Percentiles rank a stretch among this genome's conserved stretches.
Conservation (phyloP, 1,140 invertebrate genomes). For the Drosophila azteca region DNA sequence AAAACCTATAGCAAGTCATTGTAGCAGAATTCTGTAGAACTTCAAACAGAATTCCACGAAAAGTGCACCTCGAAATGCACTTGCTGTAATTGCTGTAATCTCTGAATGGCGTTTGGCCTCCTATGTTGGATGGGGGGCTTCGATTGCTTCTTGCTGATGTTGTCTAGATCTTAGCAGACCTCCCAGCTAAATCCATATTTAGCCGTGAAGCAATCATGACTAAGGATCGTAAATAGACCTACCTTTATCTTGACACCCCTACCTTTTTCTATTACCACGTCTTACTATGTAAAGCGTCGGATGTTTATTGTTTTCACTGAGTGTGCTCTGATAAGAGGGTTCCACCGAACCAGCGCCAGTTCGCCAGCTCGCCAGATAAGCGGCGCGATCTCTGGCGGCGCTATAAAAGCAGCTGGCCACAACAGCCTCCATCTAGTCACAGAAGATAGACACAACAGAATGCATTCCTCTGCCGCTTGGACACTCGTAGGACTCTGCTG, state of each 20-base stretch:
- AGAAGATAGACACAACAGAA: slow-evolving; percentile 13
- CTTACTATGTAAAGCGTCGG: slow-evolving; percentile 25
- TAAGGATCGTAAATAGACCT: slow-evolving; percentile 42
- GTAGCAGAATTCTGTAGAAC: too few relatives aligned
- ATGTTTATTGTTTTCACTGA: slow-evolving; percentile 7
- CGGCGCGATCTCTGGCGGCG: not conserved
- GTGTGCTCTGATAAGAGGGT: slow-evolving; percentile 32
- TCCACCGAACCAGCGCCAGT: slow-evolving; percentile 20
- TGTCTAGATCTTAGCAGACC: too few relatives aligned
- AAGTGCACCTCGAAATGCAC: too few relatives aligned
- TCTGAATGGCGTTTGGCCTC: too few relatives aligned
- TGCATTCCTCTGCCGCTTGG: slow-evolving; percentile 16
- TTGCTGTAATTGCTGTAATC: too few relatives aligned
- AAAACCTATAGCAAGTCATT: too few relatives aligned
- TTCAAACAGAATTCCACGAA: too few relatives aligned
- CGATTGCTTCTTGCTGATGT: too few relatives aligned
- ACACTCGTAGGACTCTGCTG: slow-evolving; percentile 36
- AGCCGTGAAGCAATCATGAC: slow-evolving; percentile 6
- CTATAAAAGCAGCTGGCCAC: slow-evolving; percentile 33
- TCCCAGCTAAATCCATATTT: slow-evolving; percentile 13
- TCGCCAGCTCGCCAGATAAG: slow-evolving; percentile 10
- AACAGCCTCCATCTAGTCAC: slow-evolving; percentile 10
- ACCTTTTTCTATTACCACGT: slow-evolving; percentile 21
- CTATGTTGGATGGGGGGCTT: too few relatives aligned
- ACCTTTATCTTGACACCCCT: slow-evolving; percentile 33